A percentile compares a stretch with the other conserved stretches of the same genome.
Conservation (phyloP, 2,888 invertebrate species). For the Aelia acuminata region DNA sequence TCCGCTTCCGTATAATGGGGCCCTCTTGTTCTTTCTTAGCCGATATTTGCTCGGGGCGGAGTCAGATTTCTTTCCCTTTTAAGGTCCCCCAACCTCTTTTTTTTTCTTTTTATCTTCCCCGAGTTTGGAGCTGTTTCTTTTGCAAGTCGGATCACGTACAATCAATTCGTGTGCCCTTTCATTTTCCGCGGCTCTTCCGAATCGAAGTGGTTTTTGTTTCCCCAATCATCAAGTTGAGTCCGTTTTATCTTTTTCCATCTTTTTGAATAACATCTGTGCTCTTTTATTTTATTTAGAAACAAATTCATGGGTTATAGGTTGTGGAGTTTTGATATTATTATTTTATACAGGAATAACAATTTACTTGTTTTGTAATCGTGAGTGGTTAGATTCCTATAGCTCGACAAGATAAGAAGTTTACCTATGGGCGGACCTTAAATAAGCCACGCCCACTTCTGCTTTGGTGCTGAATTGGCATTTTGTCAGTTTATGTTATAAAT, state of each 20-base stretch:
- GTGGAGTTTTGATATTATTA: too few relatives aligned
- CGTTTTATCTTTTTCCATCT: background rate
- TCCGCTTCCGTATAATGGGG: too few relatives aligned
- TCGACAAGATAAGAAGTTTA: too few relatives aligned
- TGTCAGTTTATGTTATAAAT: too few relatives aligned
- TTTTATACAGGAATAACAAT: too few relatives aligned
- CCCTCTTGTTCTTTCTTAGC: too few relatives aligned
- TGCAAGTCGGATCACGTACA: constrained; percentile 15
- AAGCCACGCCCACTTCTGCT: too few relatives aligned
- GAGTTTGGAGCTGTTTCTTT: background rate
- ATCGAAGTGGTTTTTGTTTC: constrained; percentile 21
- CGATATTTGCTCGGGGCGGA: background rate
- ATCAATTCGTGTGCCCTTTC: constrained; percentile 28
- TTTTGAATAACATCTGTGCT: background rate
- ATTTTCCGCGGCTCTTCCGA: background rate
- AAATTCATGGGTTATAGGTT: too few relatives aligned
- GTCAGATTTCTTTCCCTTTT: background rate
- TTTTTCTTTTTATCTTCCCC: background rate
- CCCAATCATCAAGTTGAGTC: background rate
- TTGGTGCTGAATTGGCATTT: too few relatives aligned
- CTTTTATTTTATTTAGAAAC: background rate
- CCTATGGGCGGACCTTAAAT: too few relatives aligned
- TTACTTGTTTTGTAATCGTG: too few relatives aligned
- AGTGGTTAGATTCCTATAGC: too few relatives aligned
- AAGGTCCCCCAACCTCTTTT: background rate